Base-by-base conservation (phyloP, 2,888 invertebrate genomes). In the Pardosa pseudoannulata region DNA sequence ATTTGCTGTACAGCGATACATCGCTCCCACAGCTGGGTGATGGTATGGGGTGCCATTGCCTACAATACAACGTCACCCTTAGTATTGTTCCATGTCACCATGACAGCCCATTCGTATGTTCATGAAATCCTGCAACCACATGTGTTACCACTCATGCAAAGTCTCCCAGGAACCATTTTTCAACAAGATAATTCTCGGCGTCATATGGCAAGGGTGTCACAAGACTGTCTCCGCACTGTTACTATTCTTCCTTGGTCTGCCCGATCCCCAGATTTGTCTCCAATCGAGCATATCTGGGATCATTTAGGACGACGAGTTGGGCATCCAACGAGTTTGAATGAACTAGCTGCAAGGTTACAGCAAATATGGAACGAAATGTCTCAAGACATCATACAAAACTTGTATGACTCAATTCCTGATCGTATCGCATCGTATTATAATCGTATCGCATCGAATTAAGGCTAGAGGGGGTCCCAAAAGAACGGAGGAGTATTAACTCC, bases 301-400 rank as follows among this genome's bases (percentile, higher is more conserved):
- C 2, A 71, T 27, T 68, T 68, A 23, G 36, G 39, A 68, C 19
- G 36, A 16, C 68, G n/a, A 68, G 68, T 36, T 39, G 39, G 28
- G 28, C 71, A 28, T 16, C 28, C 41, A 9, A 28, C 28, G 71
- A 71, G 27, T 41, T 71, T 71, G 71, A 16, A 9, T n/a, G 71
- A 41, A 71, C 36, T 41, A 71, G 71, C 41, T 0, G 41, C 71
- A 16, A 16, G 28, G 5, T 71, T 71, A 71, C 71, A 41, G 7
- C 71, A 71, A 71, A 23, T 71, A 16, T 71, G 71, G 71, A 71
- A 71, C 46, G 71, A 71, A 16, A 71, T 36, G 19, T 7, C 68
- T 9, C 56, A 56, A 23, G 23, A 56, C 56, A 56, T 23, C 23
- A 23, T 56, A 56, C 56, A 5, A 9, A 9, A 36, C 36, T 36